phyloP scores from a whole-genome alignment of 2,888 invertebrate species.

The Erebia epiphron region DNA sequence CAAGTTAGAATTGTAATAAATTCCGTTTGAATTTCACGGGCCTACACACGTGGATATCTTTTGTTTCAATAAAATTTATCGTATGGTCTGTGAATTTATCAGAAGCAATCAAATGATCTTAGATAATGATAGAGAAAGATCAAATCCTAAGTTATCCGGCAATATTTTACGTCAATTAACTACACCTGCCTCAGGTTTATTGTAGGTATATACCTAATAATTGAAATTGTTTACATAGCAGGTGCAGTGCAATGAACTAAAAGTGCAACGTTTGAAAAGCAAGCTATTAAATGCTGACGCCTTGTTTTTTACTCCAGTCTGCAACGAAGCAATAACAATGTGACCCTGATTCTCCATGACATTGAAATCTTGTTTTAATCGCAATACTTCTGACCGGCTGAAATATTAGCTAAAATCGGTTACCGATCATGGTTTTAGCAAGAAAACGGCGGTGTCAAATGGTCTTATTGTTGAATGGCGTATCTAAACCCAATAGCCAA shows the following conservation, averaged over 20 bases:
- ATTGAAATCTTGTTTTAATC: neutral
- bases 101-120: too few relatives aligned
- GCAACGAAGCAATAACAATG: neutral
- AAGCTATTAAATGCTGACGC: neutral
- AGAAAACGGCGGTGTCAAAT: too few relatives aligned
- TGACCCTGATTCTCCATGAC: neutral
- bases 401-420: neutral
- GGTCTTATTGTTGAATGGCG: too few relatives aligned
- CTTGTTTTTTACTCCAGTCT: neutral
- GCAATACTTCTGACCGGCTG: neutral
- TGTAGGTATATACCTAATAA: neutral
- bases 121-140: too few relatives aligned
- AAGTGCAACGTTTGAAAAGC: neutral
- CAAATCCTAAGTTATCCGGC: neutral
- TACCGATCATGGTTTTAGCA: too few relatives aligned
- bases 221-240: constrained; percentile 9
- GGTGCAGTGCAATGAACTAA: neutral
- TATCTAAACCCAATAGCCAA: too few relatives aligned
- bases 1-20: too few relatives aligned
- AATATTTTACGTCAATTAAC: neutral
- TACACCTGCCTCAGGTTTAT: neutral
- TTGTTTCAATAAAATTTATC: too few relatives aligned
- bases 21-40: too few relatives aligned
- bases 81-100: too few relatives aligned
- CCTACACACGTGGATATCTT: too few relatives aligned